Evolutionary conservation across 2,888 invertebrate species (phyloP), one percentile per base, ranked within the genome.

Genomic region (Eristalis pertinax): DNA sequence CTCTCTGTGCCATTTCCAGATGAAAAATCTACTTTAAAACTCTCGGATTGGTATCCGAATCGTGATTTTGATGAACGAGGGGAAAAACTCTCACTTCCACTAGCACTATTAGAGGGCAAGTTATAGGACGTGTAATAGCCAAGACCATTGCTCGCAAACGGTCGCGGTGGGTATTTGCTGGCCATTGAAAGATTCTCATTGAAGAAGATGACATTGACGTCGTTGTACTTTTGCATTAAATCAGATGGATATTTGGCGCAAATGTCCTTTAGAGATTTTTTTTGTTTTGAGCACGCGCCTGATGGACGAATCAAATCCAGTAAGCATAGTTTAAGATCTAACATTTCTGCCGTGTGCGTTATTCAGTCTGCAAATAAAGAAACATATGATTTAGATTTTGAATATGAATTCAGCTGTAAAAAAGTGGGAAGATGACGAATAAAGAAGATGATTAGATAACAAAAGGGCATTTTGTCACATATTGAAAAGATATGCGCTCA

Each of bases 151-250:
- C 90, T 89, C 4, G 91, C 90, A 87, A 91, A 91, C 41, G 90
- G 91, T 0, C 90, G 90, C 72, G 91, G 90, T 81, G 91, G 91
- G 67, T 91, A 92, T 89, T 92, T 92, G 85, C 92, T 92, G 58
- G 93, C 90, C 93, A 93, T 93, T 56, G 93, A 92, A n/a, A 93
- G 90, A 85, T 93, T 93, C 82, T 93, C 93, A 88, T 93, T 93
- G 74, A 93, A 93, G 78, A 93, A 92, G n/a, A 93, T 93, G 2
- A 93, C 90, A 86, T 91, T 92, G 26, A 91, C 89, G 41, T 92
- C 92, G 67, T 93, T 91, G 78, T 92, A 92, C 84, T 93, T 93
- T 15, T 92, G 91, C 89, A 92, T 89, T 69, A 92, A 91, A 10
- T 92, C 92, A 1, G 91, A 85, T 89, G 92, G 90, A 90, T 92